phyloP scores from a whole-genome alignment of 1,140 invertebrate genomes.

The Pectinophora gossypiella region DNA sequence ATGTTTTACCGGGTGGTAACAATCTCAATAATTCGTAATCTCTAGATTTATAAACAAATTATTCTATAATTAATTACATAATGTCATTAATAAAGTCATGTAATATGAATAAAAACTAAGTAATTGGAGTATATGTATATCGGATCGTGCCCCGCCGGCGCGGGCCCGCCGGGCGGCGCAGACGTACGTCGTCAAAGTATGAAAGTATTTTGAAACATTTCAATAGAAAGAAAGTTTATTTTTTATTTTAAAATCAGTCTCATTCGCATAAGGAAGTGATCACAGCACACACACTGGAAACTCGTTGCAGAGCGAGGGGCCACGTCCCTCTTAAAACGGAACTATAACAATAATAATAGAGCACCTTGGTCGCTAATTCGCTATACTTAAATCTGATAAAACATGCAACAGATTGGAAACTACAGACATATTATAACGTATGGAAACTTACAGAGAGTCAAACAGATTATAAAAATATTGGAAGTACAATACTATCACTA shows the following conservation, averaged over 20 bases:
- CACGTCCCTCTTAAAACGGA: slow-evolving; percentile 56
- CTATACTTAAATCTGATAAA: slow-evolving; percentile 64
- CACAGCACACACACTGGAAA: slow-evolving; percentile 74
- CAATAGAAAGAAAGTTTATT: slow-evolving; percentile 59
- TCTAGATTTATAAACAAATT: slow-evolving; percentile 69
- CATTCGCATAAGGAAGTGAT: slow-evolving; percentile 75
- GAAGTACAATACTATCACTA: slow-evolving; percentile 46
- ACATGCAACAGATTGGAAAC: slow-evolving; percentile 50
- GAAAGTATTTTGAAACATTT: slow-evolving; percentile 51
- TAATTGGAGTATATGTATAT: slow-evolving; percentile 38
- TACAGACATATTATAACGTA: slow-evolving; percentile 57
- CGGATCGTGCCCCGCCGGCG: slow-evolving; percentile 17
- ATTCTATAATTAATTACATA: slow-evolving; percentile 52
- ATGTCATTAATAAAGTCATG: slow-evolving; percentile 68
- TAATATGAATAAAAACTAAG: slow-evolving; percentile 52
- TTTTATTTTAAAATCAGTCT: slow-evolving; percentile 73
- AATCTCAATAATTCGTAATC: slow-evolving; percentile 69
- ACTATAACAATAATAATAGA: slow-evolving; percentile 58
- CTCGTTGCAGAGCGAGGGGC: slow-evolving; percentile 68
- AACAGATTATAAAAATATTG: slow-evolving; percentile 36
- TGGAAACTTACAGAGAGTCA: slow-evolving; percentile 37
- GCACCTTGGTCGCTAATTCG: slow-evolving; percentile 67
- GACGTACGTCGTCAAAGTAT: slow-evolving; percentile 10
- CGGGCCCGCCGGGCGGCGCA: background rate
- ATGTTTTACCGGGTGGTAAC: slow-evolving; percentile 66